Evolutionary conservation across 1,140 invertebrate species (phyloP).

Genomic region (Caenorhabditis tropicalis): DNA sequence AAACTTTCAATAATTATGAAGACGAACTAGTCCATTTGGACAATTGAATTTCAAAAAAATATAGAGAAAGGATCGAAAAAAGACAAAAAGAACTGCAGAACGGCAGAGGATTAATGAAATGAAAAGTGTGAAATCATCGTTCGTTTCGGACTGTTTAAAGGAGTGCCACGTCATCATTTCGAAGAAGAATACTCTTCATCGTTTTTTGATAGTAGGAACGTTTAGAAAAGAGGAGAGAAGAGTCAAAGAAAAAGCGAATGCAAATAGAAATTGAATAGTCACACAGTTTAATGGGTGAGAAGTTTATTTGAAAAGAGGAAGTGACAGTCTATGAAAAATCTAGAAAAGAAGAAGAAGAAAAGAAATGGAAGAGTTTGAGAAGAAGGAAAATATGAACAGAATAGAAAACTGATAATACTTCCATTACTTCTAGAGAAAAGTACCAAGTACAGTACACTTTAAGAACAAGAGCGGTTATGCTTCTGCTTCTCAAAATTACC

Average conservation of each 20-base stretch:
- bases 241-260: background rate
- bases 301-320: background rate
- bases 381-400: too few relatives aligned
- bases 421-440: background rate
- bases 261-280: too few relatives aligned
- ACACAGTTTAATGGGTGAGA: background rate
- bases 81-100: background rate
- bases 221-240: background rate
- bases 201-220: background rate
- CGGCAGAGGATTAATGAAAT: background rate
- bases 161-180: too few relatives aligned
- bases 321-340: background rate
- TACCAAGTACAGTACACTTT: background rate
- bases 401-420: too few relatives aligned
- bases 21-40: slow-evolving; percentile 22
- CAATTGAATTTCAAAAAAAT: slow-evolving; percentile 4
- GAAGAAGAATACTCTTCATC: too few relatives aligned
- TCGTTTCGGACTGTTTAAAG: too few relatives aligned
- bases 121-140: too few relatives aligned
- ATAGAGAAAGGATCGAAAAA: background rate
- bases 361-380: background rate
- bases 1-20: slow-evolving; percentile 40
- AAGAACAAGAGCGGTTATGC: background rate
- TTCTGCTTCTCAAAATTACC: background rate
- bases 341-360: background rate